Evolutionary conservation across 2,113 vertebrate species (phyloP).

Genomic region (Spea multiplicata): DNA sequence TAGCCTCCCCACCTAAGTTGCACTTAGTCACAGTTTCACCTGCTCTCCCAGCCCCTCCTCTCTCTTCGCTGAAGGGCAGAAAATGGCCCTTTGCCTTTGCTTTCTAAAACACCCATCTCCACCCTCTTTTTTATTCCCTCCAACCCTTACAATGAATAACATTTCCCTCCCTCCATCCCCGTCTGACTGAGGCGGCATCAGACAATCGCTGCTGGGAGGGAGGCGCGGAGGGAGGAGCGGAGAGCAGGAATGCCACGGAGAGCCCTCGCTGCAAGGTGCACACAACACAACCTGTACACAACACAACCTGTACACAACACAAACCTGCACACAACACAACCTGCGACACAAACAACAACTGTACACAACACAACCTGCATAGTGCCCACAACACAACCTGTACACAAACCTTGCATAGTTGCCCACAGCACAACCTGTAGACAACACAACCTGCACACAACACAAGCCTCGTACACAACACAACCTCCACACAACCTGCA

Average conservation of each 20-base stretch:
- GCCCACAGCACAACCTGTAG: too few species aligned
- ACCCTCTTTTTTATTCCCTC: conserved; percentile 6
- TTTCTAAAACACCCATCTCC: conserved; percentile 23
- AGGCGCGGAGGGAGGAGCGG: conserved; percentile 4
- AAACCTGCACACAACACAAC: background rate
- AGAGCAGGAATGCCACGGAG: background rate
- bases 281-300: too few species aligned
- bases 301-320: background rate
- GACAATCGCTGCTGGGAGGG: background rate
- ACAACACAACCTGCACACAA: too few species aligned
- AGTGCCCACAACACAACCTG: too few species aligned
- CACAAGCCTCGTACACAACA: too few species aligned
- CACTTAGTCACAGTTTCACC: conserved; percentile 24
- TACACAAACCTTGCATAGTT: background rate
- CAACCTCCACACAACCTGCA: too few species aligned
- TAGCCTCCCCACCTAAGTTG: background rate
- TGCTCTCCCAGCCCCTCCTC: conserved; percentile 31
- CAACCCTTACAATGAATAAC: conserved; percentile 29
- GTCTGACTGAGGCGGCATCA: background rate
- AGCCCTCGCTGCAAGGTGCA: conserved; percentile 9
- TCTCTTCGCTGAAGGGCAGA: conserved; percentile 4
- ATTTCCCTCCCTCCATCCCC: conserved; percentile 27
- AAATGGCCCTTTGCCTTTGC: background rate
- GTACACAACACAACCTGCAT: background rate
- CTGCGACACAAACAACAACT: too few species aligned